Conservation (phyloP, 2,888 invertebrate genomes). For the Caenorhabditis sp. region DNA sequence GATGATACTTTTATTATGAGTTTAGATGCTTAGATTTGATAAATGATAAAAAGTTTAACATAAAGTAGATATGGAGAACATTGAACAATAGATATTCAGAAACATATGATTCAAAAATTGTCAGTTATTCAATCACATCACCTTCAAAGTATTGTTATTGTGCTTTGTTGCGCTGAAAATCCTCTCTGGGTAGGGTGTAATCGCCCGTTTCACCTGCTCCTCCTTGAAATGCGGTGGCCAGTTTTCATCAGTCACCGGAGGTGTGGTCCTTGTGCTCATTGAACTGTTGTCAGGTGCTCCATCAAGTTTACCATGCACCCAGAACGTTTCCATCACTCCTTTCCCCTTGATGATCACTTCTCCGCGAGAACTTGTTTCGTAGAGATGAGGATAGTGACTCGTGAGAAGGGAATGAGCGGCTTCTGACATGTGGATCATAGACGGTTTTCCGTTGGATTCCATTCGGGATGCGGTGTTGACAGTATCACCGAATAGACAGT, state of each 20-base stretch:
- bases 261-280: conserved; percentile 20
- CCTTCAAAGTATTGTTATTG: conserved; percentile 30
- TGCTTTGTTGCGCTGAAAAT: neutral
- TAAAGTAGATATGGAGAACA: too few species aligned
- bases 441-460: conserved; percentile 79
- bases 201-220: conserved; percentile 21
- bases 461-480: conserved; percentile 81
- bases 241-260: conserved; percentile 38
- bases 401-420: conserved; percentile 73
- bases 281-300: neutral
- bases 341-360: conserved; percentile 77
- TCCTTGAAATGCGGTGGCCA: conserved; percentile 26
- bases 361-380: conserved; percentile 75
- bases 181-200: conserved; percentile 45
- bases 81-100: neutral
- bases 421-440: conserved; percentile 76
- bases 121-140: too few species aligned
- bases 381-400: conserved; percentile 74
- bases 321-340: conserved; percentile 68
- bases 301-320: conserved; percentile 37
- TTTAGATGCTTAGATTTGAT: too few species aligned
- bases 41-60: too few species aligned
- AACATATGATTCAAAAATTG: conserved; percentile 2
- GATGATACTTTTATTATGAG: too few species aligned
- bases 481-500: conserved; percentile 81